Evolutionary conservation across 1,140 invertebrate genomes (phyloP).

Genomic region (Pygmarrhopalites habei): DNA sequence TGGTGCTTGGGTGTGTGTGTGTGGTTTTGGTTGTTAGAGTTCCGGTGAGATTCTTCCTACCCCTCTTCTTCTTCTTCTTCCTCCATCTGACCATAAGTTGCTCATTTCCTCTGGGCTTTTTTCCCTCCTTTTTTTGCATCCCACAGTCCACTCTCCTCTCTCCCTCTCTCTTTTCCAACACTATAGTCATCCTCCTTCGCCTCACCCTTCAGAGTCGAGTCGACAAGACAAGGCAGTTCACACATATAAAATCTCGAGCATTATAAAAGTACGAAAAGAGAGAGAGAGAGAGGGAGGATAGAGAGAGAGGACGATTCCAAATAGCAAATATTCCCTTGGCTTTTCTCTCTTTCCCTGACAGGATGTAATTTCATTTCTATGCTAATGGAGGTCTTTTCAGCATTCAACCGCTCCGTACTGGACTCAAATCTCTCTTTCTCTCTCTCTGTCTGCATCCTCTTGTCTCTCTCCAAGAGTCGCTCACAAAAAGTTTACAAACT

Average conservation of each 20-base stretch:
- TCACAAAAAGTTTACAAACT: conserved; percentile 21
- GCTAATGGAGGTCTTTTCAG: conserved; percentile 32
- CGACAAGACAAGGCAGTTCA: too few species aligned
- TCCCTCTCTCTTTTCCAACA: background rate
- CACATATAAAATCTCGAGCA: too few species aligned
- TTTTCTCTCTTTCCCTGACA: conserved; percentile 28
- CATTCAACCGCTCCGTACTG: conserved; percentile 1
- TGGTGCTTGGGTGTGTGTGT: background rate
- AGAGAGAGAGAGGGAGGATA: too few species aligned
- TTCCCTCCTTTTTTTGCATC: conserved; percentile 17
- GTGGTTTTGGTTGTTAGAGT: background rate
- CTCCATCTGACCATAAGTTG: conserved; percentile 22
- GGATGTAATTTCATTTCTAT: conserved; percentile 41
- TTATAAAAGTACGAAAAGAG: too few species aligned
- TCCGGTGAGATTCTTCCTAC: conserved; percentile 1
- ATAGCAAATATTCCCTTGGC: conserved; percentile 30
- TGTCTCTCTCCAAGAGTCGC: conserved; percentile 4
- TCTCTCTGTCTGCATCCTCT: background rate
- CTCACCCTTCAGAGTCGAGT: too few species aligned
- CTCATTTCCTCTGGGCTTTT: conserved; percentile 24
- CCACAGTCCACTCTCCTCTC: background rate
- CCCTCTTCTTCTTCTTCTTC: background rate
- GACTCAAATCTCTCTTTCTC: conserved; percentile 15
- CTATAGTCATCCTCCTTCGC: too few species aligned
- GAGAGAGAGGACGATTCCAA: background rate